A percentile compares a stretch with the other conserved stretches of the same genome.
phyloP scores from a whole-genome alignment of 92 coral and sea anemone genomes.

The Muricea muricata region DNA sequence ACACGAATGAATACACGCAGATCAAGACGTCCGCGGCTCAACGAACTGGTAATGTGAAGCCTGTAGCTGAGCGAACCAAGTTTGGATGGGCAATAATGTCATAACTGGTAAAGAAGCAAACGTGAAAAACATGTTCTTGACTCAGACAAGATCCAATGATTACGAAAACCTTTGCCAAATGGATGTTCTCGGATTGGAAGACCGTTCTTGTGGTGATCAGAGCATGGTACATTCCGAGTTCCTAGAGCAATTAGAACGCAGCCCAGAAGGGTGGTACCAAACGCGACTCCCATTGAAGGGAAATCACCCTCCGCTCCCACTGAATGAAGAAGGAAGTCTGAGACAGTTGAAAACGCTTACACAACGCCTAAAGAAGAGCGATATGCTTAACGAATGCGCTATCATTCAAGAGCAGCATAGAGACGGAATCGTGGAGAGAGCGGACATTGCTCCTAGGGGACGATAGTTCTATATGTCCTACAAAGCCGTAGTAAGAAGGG shows the following conservation, averaged over 20 bases:
- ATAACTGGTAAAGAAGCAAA: conserved; percentile 64
- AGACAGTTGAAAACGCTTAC: conserved; percentile 52
- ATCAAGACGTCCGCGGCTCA: conserved; percentile 62
- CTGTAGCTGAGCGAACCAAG: conserved; percentile 57
- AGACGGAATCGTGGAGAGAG: too few species aligned
- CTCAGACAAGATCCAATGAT: conserved; percentile 48
- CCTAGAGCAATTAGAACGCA: conserved; percentile 63
- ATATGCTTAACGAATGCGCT: conserved; percentile 14
- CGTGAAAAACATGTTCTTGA: conserved; percentile 56
- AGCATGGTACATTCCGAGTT: conserved; percentile 66
- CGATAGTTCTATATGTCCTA: too few species aligned
- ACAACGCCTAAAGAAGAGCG: conserved; percentile 53
- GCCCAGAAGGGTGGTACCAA: conserved; percentile 70
- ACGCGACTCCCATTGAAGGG: conserved; percentile 68
- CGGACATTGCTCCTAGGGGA: too few species aligned
- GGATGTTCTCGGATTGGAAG: conserved; percentile 68
- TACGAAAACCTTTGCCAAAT: conserved; percentile 62
- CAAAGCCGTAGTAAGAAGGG: too few species aligned
- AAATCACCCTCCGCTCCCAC: conserved; percentile 53
- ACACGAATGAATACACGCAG: conserved; percentile 67
- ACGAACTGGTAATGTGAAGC: conserved; percentile 57
- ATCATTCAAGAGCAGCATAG: too few species aligned
- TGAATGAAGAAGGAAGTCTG: conserved; percentile 59
- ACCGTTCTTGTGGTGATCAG: conserved; percentile 63
- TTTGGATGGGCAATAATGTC: conserved; percentile 74